These are phyloP conservation scores for Micoletzkya japonica DNA, from an alignment of 2,888 invertebrate species.

Conservation along the genomic window DNA sequence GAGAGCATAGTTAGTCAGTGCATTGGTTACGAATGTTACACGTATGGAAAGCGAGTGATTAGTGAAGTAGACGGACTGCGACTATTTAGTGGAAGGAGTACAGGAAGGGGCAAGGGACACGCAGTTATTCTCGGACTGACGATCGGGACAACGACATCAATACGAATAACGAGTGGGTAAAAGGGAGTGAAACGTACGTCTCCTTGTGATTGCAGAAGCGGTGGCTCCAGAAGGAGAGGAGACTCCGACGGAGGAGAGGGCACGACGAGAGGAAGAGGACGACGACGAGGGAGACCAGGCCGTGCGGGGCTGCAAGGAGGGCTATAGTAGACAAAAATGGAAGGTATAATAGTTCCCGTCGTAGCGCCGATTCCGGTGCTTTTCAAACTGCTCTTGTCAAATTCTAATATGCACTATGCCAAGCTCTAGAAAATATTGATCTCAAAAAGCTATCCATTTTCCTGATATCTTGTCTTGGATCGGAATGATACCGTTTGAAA, in stretches of 20 bases:
- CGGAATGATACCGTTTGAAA: too few relatives aligned
- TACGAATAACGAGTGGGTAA: not conserved
- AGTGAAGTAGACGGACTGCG: too few relatives aligned
- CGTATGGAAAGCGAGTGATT: too few relatives aligned
- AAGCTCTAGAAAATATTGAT: too few relatives aligned
- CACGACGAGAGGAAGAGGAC: constrained; percentile 5
- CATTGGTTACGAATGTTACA: too few relatives aligned
- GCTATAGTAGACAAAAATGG: not conserved
- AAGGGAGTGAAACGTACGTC: constrained; percentile 36
- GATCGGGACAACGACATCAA: too few relatives aligned
- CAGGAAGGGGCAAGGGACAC: too few relatives aligned
- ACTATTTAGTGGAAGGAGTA: not conserved
- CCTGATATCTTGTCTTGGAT: too few relatives aligned
- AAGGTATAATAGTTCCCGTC: not conserved
- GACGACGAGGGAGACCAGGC: constrained; percentile 22
- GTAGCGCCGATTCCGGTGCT: not conserved
- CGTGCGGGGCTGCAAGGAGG: constrained; percentile 2
- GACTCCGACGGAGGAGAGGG: constrained; percentile 12
- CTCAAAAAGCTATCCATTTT: too few relatives aligned
- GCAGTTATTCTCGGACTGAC: too few relatives aligned
- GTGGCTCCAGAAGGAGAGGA: constrained; percentile 28
- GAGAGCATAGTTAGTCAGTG: too few relatives aligned
- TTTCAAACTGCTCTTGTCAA: not conserved
- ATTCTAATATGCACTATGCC: too few relatives aligned
- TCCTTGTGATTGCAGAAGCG: constrained; percentile 34